Base-by-base conservation (phyloP, 2,797 vertebrate genomes). In the Sebastes minor region DNA sequence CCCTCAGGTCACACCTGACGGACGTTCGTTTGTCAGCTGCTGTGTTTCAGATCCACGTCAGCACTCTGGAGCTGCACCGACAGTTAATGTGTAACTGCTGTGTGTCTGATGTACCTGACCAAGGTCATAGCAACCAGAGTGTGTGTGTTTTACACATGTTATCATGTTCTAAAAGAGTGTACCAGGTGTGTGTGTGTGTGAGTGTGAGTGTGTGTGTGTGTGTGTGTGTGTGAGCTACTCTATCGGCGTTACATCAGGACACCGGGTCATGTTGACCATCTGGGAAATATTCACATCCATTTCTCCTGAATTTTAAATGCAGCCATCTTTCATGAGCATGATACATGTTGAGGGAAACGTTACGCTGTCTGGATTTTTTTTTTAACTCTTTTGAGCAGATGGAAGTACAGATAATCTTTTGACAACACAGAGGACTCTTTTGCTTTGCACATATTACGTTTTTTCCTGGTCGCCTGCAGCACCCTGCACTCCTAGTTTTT, bases 1-100 rank as follows among this genome's bases (percentile, higher is more conserved):
- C 63, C 70, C 20, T 77, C 49, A n/a, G 76, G 42, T 81, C 64
- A 30, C 68, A 76, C 2, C 7, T 6, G n/a, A 59, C 20, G 16
- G 28, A 20, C 8, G 10, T 60, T 56, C 38, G 57, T 72, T 9
- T 11, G 81, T 79, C 85, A 82, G 83, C 78, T 86, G 83, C 18
- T 74, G 79, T 18, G 56, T 80, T 86, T 83, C 85, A 86, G 82
- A 65, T 76, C 66, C 83, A 86, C 78, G 72, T 89, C 88, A 84
- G 88, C 63, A 20, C 57, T 80, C 28, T 20, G 59, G 20, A 67
- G 70, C 77, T 14, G 74, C 71, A 8, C 38, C 27, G 12, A 6
- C 0, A 30, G 85, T 84, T 87, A 88, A 88, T 86, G 77, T 86
- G 71, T 78, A 81, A 87, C 84, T 13, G 59, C 18, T 52, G 66